Evolutionary conservation across 2,797 vertebrate species (phyloP).

Genomic region (Syngnathus acus): DNA sequence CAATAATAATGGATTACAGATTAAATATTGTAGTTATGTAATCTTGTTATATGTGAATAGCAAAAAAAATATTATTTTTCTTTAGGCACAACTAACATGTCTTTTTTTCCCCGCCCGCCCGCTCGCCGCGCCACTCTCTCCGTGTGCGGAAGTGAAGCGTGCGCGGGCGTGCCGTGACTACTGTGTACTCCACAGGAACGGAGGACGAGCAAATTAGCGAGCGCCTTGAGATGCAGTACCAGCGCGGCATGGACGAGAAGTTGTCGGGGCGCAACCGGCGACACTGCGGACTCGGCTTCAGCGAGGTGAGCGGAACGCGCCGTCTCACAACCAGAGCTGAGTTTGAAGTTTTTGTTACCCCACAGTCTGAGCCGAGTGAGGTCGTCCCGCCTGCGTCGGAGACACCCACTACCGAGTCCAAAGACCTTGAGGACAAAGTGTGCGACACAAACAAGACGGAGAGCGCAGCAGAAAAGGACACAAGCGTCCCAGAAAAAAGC

Average conservation of each 20-base stretch:
- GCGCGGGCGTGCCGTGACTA: conserved; percentile 16
- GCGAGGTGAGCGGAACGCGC: conserved; percentile 69
- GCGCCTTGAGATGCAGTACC: conserved; percentile 88
- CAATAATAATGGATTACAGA: too few species aligned
- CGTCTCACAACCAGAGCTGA: too few species aligned
- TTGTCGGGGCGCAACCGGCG: conserved; percentile 86
- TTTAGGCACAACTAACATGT: not conserved
- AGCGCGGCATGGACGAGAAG: conserved; percentile 91
- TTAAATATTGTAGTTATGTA: too few species aligned
- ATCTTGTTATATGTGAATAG: too few species aligned
- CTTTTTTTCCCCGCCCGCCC: not conserved
- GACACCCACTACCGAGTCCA: conserved; percentile 52
- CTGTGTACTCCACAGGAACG: conserved; percentile 72
- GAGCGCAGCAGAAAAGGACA: conserved; percentile 33
- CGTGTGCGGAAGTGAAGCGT: not conserved
- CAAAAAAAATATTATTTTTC: not conserved
- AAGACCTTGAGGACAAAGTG: conserved; percentile 60
- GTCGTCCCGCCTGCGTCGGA: conserved; percentile 38
- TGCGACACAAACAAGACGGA: conserved; percentile 24
- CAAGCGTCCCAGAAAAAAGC: conserved; percentile 41
- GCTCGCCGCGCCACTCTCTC: conserved; percentile 9
- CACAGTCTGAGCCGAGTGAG: conserved; percentile 27
- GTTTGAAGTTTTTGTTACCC: not conserved
- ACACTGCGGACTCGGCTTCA: conserved; percentile 92
- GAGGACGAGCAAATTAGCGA: conserved; percentile 87